phyloP scores from a whole-genome alignment of 2,113 vertebrate genomes.

The Nothocercus nigrocapillus region DNA sequence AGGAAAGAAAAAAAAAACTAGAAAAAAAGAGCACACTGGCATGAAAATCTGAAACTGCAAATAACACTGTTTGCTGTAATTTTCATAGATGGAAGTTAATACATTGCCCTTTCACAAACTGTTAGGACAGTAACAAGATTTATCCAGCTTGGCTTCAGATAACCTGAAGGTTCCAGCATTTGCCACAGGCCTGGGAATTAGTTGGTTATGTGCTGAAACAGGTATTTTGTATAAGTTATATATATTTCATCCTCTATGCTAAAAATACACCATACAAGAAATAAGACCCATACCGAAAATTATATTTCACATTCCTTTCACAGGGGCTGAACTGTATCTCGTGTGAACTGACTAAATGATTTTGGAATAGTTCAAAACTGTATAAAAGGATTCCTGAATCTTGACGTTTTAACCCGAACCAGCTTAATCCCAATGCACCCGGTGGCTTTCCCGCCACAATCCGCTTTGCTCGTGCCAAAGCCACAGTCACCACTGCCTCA shows the following conservation, averaged over 20 bases:
- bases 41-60: neutral
- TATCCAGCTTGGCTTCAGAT: neutral
- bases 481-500: neutral
- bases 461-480: neutral
- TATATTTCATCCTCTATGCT: slow-evolving; percentile 6
- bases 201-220: neutral
- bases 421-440: neutral
- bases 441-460: neutral
- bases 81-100: neutral
- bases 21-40: neutral
- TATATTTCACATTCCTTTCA: slow-evolving; percentile 6
- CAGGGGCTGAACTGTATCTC: neutral
- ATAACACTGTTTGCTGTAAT: neutral
- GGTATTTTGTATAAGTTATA: neutral
- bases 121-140: neutral
- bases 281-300: slow-evolving; percentile 3
- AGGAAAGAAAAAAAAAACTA: neutral
- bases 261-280: slow-evolving; percentile 23
- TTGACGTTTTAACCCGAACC: neutral
- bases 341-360: neutral
- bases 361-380: neutral
- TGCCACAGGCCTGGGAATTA: neutral
- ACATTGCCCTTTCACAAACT: neutral
- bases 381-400: neutral
- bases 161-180: neutral